These are phyloP conservation scores for Drosophila saltans DNA, from an alignment of 1,140 invertebrate species.

Conservation along the genomic window DNA sequence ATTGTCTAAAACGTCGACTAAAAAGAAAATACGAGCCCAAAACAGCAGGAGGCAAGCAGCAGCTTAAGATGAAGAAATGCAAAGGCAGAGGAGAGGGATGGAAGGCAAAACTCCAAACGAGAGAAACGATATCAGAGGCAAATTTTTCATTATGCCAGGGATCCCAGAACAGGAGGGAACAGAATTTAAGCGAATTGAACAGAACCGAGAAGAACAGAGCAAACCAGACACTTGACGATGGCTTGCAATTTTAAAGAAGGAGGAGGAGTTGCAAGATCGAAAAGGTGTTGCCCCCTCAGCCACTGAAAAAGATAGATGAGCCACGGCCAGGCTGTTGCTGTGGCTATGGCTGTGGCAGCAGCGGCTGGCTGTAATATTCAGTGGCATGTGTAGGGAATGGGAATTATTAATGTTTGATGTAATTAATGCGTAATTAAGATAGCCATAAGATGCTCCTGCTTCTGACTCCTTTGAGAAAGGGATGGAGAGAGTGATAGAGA, in stretches of 20 bases:
- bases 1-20: conserved; percentile 67
- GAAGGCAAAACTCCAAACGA: neutral
- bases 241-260: conserved; percentile 49
- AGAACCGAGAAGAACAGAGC: conserved; percentile 44
- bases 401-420: conserved; percentile 76
- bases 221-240: conserved; percentile 39
- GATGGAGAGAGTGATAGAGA: too few species aligned
- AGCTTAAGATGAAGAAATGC: conserved; percentile 5
- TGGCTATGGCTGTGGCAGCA: neutral
- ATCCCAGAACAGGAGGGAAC: conserved; percentile 30
- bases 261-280: conserved; percentile 37
- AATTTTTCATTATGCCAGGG: conserved; percentile 66
- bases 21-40: conserved; percentile 67
- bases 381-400: conserved; percentile 43
- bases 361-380: conserved; percentile 20
- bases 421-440: conserved; percentile 82
- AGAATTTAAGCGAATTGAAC: conserved; percentile 28
- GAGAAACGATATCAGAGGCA: conserved; percentile 67
- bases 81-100: neutral
- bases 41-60: conserved; percentile 18
- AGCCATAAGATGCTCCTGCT: conserved; percentile 30
- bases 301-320: conserved; percentile 72
- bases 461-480: neutral
- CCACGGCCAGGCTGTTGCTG: conserved; percentile 4
- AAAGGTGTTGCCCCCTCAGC: conserved; percentile 64